A percentile compares a stretch with the other conserved stretches of the same genome.
phyloP scores from a whole-genome alignment of 2,888 invertebrate genomes.

The Lasioglossum vierecki region DNA sequence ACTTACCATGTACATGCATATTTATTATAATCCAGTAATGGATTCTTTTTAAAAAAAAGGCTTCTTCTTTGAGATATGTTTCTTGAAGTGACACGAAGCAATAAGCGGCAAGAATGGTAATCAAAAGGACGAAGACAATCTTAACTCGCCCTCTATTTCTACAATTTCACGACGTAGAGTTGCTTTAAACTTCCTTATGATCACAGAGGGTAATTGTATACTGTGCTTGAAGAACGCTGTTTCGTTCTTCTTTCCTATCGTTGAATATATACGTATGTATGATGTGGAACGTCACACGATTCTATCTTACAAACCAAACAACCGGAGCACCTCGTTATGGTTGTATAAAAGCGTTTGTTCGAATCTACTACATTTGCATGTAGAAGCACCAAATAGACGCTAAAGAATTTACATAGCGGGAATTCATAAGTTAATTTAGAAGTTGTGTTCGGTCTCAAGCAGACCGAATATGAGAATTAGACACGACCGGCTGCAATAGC shows the following conservation, averaged over 20 bases:
- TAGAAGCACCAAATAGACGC: not conserved
- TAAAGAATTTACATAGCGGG: not conserved
- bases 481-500: no score
- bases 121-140: not conserved
- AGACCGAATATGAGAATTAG: no score
- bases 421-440: not conserved
- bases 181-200: not conserved
- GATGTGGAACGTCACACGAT: not conserved
- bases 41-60: not conserved
- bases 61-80: constrained; percentile 19
- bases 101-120: not conserved
- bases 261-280: not conserved
- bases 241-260: not conserved
- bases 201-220: not conserved
- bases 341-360: not conserved
- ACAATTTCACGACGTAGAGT: not conserved
- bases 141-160: not conserved
- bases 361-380: not conserved
- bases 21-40: constrained; percentile 32
- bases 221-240: not conserved
- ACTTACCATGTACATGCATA: not conserved
- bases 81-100: constrained; percentile 25
- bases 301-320: not conserved
- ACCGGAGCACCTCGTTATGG: not conserved
- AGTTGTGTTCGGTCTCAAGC: not conserved